These are phyloP conservation scores for Notoglanidium macrostoma DNA, from an alignment of 2,797 vertebrate genomes.

Conservation along the genomic window DNA sequence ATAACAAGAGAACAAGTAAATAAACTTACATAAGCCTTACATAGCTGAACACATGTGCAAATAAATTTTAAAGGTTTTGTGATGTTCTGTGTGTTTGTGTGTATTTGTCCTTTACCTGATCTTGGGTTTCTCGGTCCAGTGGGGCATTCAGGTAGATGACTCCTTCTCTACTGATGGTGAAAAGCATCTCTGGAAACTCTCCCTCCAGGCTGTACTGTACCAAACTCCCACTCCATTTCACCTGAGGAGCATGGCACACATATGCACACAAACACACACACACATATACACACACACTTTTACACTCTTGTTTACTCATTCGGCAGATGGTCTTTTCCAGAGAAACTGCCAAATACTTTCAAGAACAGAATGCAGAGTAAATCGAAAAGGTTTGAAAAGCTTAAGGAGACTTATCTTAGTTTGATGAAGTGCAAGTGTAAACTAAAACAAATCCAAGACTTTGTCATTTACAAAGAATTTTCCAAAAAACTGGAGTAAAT, in stretches of 20 bases:
- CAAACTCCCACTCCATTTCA: constrained; percentile 78
- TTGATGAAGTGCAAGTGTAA: constrained; percentile 3
- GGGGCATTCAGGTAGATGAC: constrained; percentile 77
- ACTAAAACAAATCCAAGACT: neutral
- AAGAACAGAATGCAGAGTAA: neutral
- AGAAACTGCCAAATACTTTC: constrained; percentile 7
- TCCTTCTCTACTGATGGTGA: constrained; percentile 73
- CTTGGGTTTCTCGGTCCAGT: constrained; percentile 81
- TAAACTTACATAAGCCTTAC: neutral
- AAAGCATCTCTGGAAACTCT: constrained; percentile 78
- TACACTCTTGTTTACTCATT: neutral
- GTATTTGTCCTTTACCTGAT: constrained; percentile 69
- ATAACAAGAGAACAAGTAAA: neutral
- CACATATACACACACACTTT: constrained; percentile 13
- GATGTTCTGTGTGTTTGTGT: neutral
- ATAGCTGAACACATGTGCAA: neutral
- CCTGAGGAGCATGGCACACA: constrained; percentile 64
- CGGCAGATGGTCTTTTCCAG: constrained; percentile 6
- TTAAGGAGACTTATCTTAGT: neutral
- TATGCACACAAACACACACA: constrained; percentile 21
- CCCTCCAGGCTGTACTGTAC: constrained; percentile 76
- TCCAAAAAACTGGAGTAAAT: neutral
- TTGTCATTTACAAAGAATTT: neutral
- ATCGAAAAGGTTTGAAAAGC: neutral
- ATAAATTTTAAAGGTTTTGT: neutral